Conservation (phyloP, 1,140 invertebrate species). For the Psix sp. region DNA sequence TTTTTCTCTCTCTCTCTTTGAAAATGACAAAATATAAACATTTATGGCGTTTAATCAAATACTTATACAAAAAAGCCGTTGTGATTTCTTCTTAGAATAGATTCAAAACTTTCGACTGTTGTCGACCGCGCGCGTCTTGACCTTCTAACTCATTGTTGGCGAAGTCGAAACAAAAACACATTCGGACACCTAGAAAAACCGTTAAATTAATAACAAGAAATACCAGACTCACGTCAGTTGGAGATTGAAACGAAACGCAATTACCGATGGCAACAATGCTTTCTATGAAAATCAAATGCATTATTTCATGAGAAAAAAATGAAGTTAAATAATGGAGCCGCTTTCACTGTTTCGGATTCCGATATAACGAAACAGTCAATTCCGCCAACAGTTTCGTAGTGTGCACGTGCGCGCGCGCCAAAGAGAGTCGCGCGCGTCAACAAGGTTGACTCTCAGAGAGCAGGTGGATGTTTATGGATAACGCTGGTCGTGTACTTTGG, state of each 20-base stretch:
- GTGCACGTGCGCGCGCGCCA: conserved; percentile 31
- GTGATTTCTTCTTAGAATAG: no score
- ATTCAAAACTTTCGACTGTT: no score
- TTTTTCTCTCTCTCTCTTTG: no score
- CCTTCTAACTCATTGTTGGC: no score
- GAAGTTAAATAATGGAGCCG: conserved; percentile 39
- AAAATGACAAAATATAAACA: no score
- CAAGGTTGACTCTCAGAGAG: conserved; percentile 47
- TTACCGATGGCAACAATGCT: conserved; percentile 12
- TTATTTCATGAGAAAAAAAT: conserved; percentile 40
- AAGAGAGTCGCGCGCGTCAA: conserved; percentile 17
- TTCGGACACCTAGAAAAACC: no score
- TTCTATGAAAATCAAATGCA: conserved; percentile 26
- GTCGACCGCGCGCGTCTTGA: no score
- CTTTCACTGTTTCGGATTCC: conserved; percentile 57
- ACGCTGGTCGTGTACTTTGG: conserved; percentile 31
- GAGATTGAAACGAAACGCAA: no score
- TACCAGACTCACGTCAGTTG: no score
- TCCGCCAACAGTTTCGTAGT: conserved; percentile 11
- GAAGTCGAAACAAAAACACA: no score
- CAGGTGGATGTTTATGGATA: conserved; percentile 42
- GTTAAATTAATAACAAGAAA: background rate
- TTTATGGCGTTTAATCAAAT: no score
- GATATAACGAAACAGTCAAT: conserved; percentile 39
- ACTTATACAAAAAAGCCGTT: no score